A percentile compares a stretch with the other conserved stretches of the same genome.
phyloP scores from a whole-genome alignment of 2,113 vertebrate species.

The Reinhardtius hippoglossoides region DNA sequence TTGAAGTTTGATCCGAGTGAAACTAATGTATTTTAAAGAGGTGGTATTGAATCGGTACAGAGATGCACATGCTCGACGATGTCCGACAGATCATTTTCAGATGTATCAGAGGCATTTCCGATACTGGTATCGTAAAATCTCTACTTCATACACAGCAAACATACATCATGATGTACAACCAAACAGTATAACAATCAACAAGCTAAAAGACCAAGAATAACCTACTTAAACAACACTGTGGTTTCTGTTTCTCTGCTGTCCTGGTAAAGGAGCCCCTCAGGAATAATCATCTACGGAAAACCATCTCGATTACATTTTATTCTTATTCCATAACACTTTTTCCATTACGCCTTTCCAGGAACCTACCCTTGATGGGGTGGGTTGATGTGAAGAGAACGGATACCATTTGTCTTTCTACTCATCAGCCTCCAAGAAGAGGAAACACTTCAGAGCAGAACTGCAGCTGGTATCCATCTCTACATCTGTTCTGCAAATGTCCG shows the following conservation, averaged over 20 bases:
- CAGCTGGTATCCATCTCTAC: slow-evolving; percentile 48
- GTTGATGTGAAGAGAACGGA: not conserved
- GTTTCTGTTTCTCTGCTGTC: not conserved
- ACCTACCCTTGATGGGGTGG: slow-evolving; percentile 1
- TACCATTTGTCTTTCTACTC: slow-evolving; percentile 29
- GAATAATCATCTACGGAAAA: slow-evolving; percentile 30
- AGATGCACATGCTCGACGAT: too few relatives aligned
- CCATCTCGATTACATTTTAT: slow-evolving; percentile 19
- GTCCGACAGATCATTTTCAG: too few relatives aligned
- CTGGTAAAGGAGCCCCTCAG: not conserved
- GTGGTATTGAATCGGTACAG: too few relatives aligned
- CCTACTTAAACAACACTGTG: not conserved
- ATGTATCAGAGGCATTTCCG: too few relatives aligned
- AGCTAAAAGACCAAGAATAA: not conserved
- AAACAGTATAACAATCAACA: not conserved
- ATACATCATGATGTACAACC: not conserved
- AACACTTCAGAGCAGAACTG: slow-evolving; percentile 17
- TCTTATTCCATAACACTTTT: slow-evolving; percentile 20
- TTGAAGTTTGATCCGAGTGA: too few relatives aligned
- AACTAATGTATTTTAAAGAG: too few relatives aligned
- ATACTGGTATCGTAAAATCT: not conserved
- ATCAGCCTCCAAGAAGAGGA: slow-evolving; percentile 34
- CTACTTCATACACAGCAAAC: not conserved
- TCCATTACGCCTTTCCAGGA: slow-evolving; percentile 33
- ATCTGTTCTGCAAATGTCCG: slow-evolving; percentile 63